Conservation (phyloP, 2,113 vertebrate genomes). For the Halcyon malimbica region DNA sequence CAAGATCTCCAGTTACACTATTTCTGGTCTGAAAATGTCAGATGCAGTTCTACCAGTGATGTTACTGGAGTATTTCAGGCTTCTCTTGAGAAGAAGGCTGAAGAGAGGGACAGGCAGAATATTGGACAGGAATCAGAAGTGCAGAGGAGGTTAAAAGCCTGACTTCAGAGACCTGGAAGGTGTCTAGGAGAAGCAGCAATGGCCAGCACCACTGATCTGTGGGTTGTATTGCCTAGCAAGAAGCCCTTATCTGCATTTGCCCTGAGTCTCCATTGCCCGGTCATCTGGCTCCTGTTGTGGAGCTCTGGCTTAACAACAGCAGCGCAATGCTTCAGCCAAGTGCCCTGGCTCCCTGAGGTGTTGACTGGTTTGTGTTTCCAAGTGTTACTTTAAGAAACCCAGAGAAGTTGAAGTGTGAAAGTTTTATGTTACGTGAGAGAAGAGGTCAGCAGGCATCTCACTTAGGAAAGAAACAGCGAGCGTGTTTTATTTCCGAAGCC, state of each 20-base stretch:
- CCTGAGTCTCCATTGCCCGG: not conserved
- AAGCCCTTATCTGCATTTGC: not conserved
- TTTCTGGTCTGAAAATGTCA: not conserved
- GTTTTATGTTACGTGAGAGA: conserved; percentile 58
- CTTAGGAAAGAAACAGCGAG: conserved; percentile 1
- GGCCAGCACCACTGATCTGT: not conserved
- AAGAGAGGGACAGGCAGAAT: not conserved
- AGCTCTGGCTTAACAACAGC: not conserved
- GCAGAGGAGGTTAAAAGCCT: not conserved
- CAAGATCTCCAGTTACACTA: not conserved
- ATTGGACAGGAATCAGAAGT: not conserved
- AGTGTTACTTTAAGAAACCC: conserved; percentile 65
- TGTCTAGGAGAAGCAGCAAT: not conserved
- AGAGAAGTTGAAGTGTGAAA: conserved; percentile 56
- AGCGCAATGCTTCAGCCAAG: conserved; percentile 3
- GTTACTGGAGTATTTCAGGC: not conserved
- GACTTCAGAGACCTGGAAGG: not conserved
- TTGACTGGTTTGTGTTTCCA: conserved; percentile 62
- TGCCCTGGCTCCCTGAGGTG: not conserved
- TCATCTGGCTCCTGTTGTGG: not conserved
- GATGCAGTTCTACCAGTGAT: not conserved
- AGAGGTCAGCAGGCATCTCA: conserved; percentile 44
- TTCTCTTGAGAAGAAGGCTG: not conserved
- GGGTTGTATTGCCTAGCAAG: not conserved
- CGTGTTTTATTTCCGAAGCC: conserved; percentile 3